Base-by-base conservation (phyloP, 2,113 vertebrate genomes). In the Polypterus bichir region DNA sequence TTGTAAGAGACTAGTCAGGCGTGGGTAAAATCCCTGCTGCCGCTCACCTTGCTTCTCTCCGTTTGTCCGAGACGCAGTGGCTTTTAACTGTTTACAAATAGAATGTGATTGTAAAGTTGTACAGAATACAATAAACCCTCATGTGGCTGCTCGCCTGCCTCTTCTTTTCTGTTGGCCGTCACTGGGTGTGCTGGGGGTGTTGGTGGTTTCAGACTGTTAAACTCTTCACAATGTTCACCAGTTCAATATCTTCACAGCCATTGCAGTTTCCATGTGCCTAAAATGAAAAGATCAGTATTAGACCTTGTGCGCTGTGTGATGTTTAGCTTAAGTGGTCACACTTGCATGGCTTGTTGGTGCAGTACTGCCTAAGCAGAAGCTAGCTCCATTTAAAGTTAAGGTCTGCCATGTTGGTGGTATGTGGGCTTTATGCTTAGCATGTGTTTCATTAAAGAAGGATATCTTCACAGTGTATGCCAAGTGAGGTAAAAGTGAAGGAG, bases 31-130 rank as follows among this genome's bases (percentile, higher is more conserved):
- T 61, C 65, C 56, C 48, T 70, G 49, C 27, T 65, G 62, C 56
- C 45, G 52, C 62, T 59, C 53, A 59, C 61, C 57, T 48, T 59
- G 59, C 48, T 58, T 54, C 57, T 58, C 46, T 53, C 54, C 55
- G 49, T 57, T 2, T 27, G 27, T 27, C 27, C 2, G 27, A 27
- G 27, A 27, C 27, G 27, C 27, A 27, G 92, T 95, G 94, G 92
- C 92, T 97, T 97, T 96, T 97, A 97, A 91, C 92, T 97, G 94
- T 98, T 98, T 98, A 98, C 96, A 97, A 90, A 92, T 93, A 92
- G 92, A 93, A 91, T 84, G 93, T 96, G 96, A 98, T 98, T 97
- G 96, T 97, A 97, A 76, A 76, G 68, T 81, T 73, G 73, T 69
- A 60, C 52, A 67, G 77, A 75, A 80, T 78, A 70, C 49, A 51